Base-by-base conservation (phyloP, 2,888 invertebrate genomes). In the Meiosimyza decipiens region DNA sequence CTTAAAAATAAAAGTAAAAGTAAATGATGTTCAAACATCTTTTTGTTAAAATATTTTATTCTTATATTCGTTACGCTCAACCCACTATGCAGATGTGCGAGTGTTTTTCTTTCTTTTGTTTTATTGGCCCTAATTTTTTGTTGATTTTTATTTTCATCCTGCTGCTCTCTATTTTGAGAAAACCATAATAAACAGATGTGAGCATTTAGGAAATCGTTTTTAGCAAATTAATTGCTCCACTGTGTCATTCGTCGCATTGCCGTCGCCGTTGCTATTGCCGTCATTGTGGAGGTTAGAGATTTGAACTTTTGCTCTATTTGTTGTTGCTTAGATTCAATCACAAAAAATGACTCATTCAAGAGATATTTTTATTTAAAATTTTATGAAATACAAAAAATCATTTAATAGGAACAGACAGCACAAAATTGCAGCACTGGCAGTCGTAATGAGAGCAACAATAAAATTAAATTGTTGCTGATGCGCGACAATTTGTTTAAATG, bases 401-500 rank as follows among this genome's bases (percentile, higher is more conserved):
- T 16, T 66, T 52, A 33, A 47, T 47, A 15, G 49, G n/a, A 40
- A 47, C 47, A 57, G 57, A 57, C 57, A 57, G 57, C 57, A 57
- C 28, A 11, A n/a, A 40, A 63, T 33, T 62, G n/a, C 62, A 62
- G 62, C 16, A 50, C 49, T 47, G 40, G 66, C 57, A 47, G 40
- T 16, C 55, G 49, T 55, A 57, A 55, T 57, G 54, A 57, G n/a
- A 49, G 67, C 51, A 16, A 22, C n/a, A 6, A 55, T n/a, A 47
- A 47, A 50, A 40, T 51, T 6, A 12, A 6, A 22, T 11, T 40
- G 59, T 59, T 33, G 63, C 52, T 47, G 60, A 52, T 54, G 51
- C 40, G 40, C 63, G 63, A 63, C 52, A 22, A 33, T 62, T 40
- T 28, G 62, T 47, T 82, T 78, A 80, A 80, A 82, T 74, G 74